Percentiles rank a stretch among this genome's conserved stretches.
Evolutionary conservation across 1,140 invertebrate species (phyloP).

Genomic region (Philaenus spumarius): DNA sequence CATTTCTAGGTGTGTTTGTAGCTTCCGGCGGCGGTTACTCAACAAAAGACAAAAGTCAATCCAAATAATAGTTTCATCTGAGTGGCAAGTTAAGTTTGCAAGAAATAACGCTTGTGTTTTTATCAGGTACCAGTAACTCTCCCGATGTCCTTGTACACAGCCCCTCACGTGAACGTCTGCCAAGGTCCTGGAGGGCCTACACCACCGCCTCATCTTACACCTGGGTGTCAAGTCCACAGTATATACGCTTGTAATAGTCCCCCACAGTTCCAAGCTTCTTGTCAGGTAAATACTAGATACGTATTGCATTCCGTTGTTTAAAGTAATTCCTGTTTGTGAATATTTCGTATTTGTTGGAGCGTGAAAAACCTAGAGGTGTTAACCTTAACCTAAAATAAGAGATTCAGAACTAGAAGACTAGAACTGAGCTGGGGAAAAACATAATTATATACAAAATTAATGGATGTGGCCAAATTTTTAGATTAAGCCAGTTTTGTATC

Average conservation of each 20-base stretch:
- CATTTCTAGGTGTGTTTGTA: too few species aligned
- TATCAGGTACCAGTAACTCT: conserved; percentile 47
- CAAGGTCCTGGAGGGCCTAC: conserved; percentile 30
- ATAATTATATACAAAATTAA: too few species aligned
- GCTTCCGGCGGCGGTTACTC: too few species aligned
- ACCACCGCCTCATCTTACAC: conserved; percentile 43
- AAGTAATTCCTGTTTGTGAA: conserved; percentile 25
- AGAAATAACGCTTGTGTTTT: conserved; percentile 5
- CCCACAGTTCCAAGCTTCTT: conserved; percentile 31
- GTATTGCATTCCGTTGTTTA: conserved; percentile 13
- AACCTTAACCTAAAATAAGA: too few species aligned
- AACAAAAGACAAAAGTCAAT: too few species aligned
- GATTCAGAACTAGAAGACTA: too few species aligned
- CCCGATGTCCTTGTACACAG: conserved; percentile 47
- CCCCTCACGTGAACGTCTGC: conserved; percentile 44
- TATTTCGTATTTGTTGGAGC: conserved; percentile 1
- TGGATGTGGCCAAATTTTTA: too few species aligned
- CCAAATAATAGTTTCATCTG: too few species aligned
- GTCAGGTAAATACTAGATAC: conserved; percentile 29
- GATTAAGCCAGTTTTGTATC: too few species aligned
- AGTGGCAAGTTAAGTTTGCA: too few species aligned
- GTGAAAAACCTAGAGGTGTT: too few species aligned
- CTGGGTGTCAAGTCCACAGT: conserved; percentile 43
- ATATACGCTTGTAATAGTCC: conserved; percentile 35
- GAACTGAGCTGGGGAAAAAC: too few species aligned